phyloP scores from a whole-genome alignment of 2,888 invertebrate genomes.

The Aspidiotus rigidus region DNA sequence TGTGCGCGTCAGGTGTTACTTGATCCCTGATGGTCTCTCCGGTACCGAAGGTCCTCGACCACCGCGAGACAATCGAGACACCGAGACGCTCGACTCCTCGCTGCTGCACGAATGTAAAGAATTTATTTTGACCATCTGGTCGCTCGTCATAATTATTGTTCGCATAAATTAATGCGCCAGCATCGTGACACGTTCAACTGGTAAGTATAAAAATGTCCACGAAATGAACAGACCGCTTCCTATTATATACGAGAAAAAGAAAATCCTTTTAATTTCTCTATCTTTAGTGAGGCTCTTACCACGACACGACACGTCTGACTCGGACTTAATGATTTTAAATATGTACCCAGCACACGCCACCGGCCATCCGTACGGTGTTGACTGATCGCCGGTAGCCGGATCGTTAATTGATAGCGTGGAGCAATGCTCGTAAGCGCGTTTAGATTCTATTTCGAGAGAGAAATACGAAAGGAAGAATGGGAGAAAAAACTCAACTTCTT shows the following conservation, averaged over 20 bases:
- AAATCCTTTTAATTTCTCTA: neutral
- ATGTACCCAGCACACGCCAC: conserved; percentile 2
- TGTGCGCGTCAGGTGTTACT: too few species aligned
- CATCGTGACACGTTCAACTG: neutral
- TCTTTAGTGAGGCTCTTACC: too few species aligned
- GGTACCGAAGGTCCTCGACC: too few species aligned
- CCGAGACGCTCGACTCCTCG: too few species aligned
- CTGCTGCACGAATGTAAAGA: neutral
- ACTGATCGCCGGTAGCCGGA: conserved; percentile 4
- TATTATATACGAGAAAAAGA: neutral
- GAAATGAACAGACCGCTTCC: neutral
- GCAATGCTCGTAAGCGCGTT: neutral
- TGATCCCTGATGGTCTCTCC: too few species aligned
- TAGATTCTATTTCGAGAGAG: too few species aligned
- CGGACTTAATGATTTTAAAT: neutral
- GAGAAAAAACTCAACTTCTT: conserved; percentile 15
- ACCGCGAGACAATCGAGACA: too few species aligned
- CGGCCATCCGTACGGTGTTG: neutral
- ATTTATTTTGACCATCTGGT: conserved; percentile 4
- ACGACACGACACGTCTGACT: neutral
- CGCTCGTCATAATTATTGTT: neutral
- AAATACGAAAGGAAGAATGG: too few species aligned
- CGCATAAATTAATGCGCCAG: conserved; percentile 1
- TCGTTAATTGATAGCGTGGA: neutral
- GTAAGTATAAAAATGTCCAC: neutral